Base-by-base conservation (phyloP, 92 coral and sea anemone genomes). In the Porites cylindrica region DNA sequence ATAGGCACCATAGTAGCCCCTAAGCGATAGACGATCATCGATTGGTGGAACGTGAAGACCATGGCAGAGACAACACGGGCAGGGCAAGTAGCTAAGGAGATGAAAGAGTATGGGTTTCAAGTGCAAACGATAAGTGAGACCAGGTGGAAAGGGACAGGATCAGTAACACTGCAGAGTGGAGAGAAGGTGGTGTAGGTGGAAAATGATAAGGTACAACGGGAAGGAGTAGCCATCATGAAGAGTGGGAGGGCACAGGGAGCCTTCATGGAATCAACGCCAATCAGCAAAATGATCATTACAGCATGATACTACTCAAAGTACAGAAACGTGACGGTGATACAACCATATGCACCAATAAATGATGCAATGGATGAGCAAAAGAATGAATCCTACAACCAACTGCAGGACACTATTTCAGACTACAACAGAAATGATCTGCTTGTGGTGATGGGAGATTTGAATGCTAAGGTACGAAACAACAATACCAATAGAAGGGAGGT, bases 391-490 rank as follows among this genome's bases (percentile, higher is more conserved):
- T 78, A 63, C 74, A 75, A 69, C 51, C 32, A 29, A 2, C 32
- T 29, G 3, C 32, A 29, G 32, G 32, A 29, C 32, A 29, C 32
- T 29, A 29, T 29, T 29, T 29, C 32, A 29, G 32, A 29, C 82
- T 85, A 77, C 88, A 85, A 66, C 29, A 86, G 47, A 17, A 29
- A 77, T 21, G 90, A 86, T 63, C 43, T 77, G 84, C 70, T 78
- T 43, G 79, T 86, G 61, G 84, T 86, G 85, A 86, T 86, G 79
- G 90, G 90, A 59, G 23, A 78, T 21, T 1, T 76, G 32, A 80
- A 87, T 63, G 72, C 65, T 1, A 77, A 78, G 16, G 84, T 85
- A 11, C 84, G 72, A 10, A 69, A 20, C 77, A 64, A 85, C 75
- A 85, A 85, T 17, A 53, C 82, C 2, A 83, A 83, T 72, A 83